These are phyloP conservation scores for Parasteatoda lunata DNA, from an alignment of 2,888 invertebrate species.

Conservation along the genomic window DNA sequence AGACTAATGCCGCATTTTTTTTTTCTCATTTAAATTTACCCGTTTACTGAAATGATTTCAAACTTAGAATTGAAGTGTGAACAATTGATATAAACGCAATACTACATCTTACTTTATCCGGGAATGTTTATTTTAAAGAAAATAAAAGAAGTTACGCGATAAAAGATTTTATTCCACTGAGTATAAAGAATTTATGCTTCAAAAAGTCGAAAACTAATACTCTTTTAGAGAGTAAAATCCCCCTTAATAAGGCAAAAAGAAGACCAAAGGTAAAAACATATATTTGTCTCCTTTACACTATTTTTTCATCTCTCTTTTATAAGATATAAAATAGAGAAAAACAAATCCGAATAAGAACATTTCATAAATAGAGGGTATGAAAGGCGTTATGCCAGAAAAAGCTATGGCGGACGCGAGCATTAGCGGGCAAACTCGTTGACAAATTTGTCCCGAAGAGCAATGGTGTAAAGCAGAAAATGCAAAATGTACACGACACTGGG, in stretches of 20 bases:
- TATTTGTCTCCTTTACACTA: slow-evolving; percentile 42
- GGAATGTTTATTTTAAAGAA: not conserved
- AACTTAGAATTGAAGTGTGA: no score
- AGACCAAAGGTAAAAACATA: slow-evolving; percentile 39
- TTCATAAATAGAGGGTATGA: slow-evolving; percentile 16
- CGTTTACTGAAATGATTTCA: no score
- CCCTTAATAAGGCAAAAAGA: slow-evolving; percentile 37
- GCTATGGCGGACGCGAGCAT: slow-evolving; percentile 16
- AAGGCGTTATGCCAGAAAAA: slow-evolving; percentile 7
- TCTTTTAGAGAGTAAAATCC: not conserved
- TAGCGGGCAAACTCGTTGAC: slow-evolving; percentile 42
- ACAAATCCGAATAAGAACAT: slow-evolving; percentile 7
- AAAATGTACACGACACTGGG: slow-evolving; percentile 59
- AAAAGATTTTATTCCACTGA: not conserved
- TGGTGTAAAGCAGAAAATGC: slow-evolving; percentile 56
- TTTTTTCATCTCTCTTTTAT: slow-evolving; percentile 37
- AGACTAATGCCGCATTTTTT: no score
- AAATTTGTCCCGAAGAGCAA: slow-evolving; percentile 55
- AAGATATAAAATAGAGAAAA: not conserved
- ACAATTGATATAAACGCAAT: no score
- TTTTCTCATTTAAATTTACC: no score
- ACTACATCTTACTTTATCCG: no score
- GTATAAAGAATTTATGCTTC: no score
- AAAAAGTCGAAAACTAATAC: no score
- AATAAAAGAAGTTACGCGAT: not conserved